Conservation (phyloP, 2,113 vertebrate genomes). For the Mesitornis unicolor region DNA sequence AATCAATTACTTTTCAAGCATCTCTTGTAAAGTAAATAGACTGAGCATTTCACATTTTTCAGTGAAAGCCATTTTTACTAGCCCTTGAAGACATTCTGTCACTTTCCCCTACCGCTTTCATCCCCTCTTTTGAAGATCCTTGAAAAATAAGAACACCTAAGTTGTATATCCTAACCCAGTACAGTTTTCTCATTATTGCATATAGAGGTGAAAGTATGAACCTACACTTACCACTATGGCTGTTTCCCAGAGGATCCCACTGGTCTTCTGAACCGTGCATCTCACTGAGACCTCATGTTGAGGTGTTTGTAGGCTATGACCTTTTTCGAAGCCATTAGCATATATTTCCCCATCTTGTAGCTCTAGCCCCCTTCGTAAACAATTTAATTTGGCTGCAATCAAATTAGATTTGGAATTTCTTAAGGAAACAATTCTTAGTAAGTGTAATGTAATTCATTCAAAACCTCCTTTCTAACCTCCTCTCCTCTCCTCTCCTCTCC, state of each 20-base stretch:
- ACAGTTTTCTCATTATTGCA: neutral
- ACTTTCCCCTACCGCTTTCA: neutral
- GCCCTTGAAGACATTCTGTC: neutral
- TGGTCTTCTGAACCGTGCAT: neutral
- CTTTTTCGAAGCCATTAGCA: neutral
- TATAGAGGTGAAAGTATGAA: neutral
- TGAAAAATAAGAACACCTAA: neutral
- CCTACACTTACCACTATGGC: neutral
- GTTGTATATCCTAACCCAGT: neutral
- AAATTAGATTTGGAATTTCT: neutral
- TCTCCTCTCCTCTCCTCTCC: neutral
- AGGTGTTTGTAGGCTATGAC: neutral
- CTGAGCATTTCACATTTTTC: neutral
- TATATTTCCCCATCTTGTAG: neutral
- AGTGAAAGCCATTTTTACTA: neutral
- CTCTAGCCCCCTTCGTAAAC: neutral
- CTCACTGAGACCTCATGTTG: rapidly evolving
- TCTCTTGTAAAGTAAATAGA: neutral
- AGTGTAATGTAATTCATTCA: neutral
- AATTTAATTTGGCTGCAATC: neutral
- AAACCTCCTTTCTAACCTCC: neutral
- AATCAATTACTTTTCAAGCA: neutral
- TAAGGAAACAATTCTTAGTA: neutral
- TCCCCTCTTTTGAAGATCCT: neutral
- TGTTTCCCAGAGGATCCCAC: neutral